These are phyloP conservation scores for Pentamera pediparva DNA, from an alignment of 53 echinoderm and acorn worm genomes.

Conservation along the genomic window DNA sequence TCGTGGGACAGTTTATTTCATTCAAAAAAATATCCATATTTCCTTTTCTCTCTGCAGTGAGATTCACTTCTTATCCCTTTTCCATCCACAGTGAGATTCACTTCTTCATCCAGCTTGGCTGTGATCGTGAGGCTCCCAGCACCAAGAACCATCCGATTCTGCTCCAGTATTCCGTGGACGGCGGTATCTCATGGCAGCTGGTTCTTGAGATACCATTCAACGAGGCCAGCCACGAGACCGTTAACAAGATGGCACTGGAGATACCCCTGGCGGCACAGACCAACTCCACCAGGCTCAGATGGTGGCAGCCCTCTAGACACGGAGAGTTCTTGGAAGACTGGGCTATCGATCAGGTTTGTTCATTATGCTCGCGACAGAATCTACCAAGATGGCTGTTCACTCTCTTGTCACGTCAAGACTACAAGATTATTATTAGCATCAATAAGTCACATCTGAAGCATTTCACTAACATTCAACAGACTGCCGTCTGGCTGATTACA, in stretches of 20 bases:
- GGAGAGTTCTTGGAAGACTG: constrained; percentile 76
- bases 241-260: constrained; percentile 66
- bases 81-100: constrained; percentile 54
- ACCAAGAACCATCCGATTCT: constrained; percentile 64
- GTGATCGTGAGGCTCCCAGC: constrained; percentile 43
- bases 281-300: constrained; percentile 74
- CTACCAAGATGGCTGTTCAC: too few species aligned
- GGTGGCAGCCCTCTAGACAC: constrained; percentile 92
- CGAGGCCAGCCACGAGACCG: constrained; percentile 42
- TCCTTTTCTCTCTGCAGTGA: background rate
- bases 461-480: too few species aligned
- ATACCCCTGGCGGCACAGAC: constrained; percentile 56
- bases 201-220: constrained; percentile 71
- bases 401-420: too few species aligned
- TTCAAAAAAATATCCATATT: background rate
- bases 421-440: too few species aligned
- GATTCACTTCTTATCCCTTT: background rate
- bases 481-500: too few species aligned
- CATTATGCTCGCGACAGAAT: too few species aligned
- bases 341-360: constrained; percentile 95
- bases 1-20: too few species aligned
- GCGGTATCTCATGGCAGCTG: constrained; percentile 74
- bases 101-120: constrained; percentile 89
- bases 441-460: too few species aligned
- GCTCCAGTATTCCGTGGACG: constrained; percentile 74